Conservation (phyloP, 2,888 invertebrate species). For the Baccha elongata region DNA sequence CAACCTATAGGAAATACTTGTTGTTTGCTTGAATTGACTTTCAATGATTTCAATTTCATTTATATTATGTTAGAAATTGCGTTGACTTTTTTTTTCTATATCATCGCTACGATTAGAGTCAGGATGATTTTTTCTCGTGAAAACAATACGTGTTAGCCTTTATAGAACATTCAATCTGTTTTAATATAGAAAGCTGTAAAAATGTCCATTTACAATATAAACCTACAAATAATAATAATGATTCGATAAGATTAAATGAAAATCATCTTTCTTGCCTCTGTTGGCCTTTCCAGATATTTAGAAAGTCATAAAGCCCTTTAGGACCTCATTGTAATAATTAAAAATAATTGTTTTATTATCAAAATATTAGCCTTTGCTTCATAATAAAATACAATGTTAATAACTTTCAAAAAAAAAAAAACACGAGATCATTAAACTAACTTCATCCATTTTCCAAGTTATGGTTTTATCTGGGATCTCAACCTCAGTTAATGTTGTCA, state of each 20-base stretch:
- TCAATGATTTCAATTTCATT: no score
- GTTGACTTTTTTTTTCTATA: no score
- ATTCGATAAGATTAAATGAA: constrained; percentile 2
- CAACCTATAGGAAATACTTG: no score
- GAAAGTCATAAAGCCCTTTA: constrained; percentile 18
- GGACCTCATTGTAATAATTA: constrained; percentile 31
- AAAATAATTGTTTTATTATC: constrained; percentile 35
- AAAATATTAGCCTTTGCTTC: constrained; percentile 24
- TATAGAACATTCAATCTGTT: no score
- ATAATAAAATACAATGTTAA: background rate
- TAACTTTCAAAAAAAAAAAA: constrained; percentile 1
- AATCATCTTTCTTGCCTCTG: background rate
- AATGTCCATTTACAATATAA: no score
- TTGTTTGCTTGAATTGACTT: no score
- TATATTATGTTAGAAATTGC: no score
- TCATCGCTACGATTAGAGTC: no score
- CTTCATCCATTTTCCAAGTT: constrained; percentile 20
- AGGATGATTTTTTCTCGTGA: no score
- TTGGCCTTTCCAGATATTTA: background rate
- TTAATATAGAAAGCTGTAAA: background rate
- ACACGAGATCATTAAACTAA: constrained; percentile 15
- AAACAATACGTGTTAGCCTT: no score
- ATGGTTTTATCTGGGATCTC: constrained; percentile 27
- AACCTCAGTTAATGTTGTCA: constrained; percentile 35
- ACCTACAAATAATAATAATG: background rate